phyloP scores from a whole-genome alignment of 2,113 vertebrate species.

The Electrona antarctica region DNA sequence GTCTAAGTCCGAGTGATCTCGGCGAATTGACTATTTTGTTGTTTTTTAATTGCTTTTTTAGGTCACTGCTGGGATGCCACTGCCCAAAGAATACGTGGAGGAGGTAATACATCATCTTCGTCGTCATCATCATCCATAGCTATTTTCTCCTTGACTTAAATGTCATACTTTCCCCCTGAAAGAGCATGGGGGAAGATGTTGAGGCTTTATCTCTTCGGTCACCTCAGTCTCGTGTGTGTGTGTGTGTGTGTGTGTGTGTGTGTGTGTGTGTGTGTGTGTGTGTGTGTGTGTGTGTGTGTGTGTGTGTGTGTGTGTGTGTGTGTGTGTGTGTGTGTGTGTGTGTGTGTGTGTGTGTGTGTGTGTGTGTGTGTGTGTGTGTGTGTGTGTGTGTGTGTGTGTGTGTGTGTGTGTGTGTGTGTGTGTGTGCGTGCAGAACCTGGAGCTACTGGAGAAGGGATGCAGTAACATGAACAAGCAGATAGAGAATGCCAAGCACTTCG shows the following conservation, averaged over 20 bases:
- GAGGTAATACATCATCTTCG: constrained; percentile 81
- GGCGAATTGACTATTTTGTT: background rate
- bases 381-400: constrained; percentile 9
- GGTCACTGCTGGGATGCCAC: constrained; percentile 93
- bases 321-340: constrained; percentile 8
- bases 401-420: constrained; percentile 21
- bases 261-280: background rate
- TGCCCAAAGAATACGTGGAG: constrained; percentile 91
- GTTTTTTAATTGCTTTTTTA: constrained; percentile 53
- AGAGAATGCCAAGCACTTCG: constrained; percentile 90
- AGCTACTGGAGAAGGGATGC: constrained; percentile 91
- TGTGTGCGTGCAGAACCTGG: constrained; percentile 82
- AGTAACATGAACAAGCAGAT: constrained; percentile 95
- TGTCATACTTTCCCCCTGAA: background rate
- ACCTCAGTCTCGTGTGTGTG: background rate
- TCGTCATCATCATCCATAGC: background rate
- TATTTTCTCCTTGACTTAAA: background rate
- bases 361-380: background rate
- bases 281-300: background rate
- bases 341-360: background rate
- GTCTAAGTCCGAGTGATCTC: no score
- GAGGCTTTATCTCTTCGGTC: background rate
- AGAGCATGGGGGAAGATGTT: background rate
- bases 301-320: constrained; percentile 12
- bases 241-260: constrained; percentile 2